Conservation (phyloP, 2,888 invertebrate genomes). For the Synanthedon formicaeformis region DNA sequence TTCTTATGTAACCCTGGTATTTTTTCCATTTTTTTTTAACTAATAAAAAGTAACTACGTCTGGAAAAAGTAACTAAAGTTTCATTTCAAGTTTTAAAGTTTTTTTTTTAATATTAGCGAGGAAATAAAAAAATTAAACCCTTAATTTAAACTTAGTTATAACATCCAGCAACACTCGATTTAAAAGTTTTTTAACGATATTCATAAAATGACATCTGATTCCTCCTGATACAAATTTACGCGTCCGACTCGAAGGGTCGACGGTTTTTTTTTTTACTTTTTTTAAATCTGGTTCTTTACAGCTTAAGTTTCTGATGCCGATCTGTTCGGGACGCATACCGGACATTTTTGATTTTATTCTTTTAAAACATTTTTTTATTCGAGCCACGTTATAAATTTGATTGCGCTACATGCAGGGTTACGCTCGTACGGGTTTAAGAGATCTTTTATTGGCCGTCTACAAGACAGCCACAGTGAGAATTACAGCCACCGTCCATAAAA, state of each 20-base stretch:
- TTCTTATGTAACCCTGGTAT: too few relatives aligned
- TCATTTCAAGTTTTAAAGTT: too few relatives aligned
- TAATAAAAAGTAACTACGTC: too few relatives aligned
- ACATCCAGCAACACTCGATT: neutral
- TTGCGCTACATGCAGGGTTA: conserved; percentile 25
- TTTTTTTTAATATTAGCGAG: too few relatives aligned
- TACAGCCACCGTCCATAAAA: conserved; percentile 16
- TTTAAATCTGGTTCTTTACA: conserved; percentile 48
- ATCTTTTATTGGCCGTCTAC: conserved; percentile 8
- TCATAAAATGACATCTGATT: conserved; percentile 64
- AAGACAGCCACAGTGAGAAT: conserved; percentile 34
- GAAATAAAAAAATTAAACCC: too few relatives aligned
- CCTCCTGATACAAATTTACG: conserved; percentile 63
- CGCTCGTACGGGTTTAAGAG: conserved; percentile 19
- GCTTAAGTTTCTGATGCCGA: conserved; percentile 66
- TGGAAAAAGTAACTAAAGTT: too few relatives aligned
- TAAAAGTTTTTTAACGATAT: conserved; percentile 9
- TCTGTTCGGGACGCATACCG: conserved; percentile 60
- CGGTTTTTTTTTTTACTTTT: conserved; percentile 25
- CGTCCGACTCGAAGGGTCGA: conserved; percentile 47
- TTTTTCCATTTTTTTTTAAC: too few relatives aligned
- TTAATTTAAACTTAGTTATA: too few relatives aligned
- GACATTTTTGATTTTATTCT: conserved; percentile 62
- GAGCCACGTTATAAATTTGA: conserved; percentile 47
- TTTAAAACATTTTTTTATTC: conserved; percentile 33